Evolutionary conservation across 2,113 vertebrate genomes (phyloP), one percentile per base, ranked within the genome.

Genomic region (Cottus gobio): DNA sequence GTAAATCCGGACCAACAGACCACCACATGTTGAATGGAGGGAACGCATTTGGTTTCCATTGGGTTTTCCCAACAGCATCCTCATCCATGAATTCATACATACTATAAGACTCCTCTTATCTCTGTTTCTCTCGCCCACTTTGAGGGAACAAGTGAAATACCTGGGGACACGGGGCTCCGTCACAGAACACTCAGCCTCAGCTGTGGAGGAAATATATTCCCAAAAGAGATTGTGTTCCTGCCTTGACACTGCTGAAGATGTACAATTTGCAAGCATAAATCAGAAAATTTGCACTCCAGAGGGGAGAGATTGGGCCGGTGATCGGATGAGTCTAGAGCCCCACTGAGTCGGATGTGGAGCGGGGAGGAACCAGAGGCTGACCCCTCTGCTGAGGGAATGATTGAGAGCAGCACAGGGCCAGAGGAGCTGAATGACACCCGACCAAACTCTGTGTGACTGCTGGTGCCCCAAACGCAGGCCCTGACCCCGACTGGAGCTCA

Each of bases 181-280:
- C 58, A 63, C 54, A 81, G 74, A 91, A 85, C 66, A 77, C 68
- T 77, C 83, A 79, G 76, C 54, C 79, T 84, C 75, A 79, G 79
- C 92, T 87, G 90, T 80, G 85, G 83, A 90, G 90, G 86, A 87
- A 92, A 92, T 58, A 1, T 87, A 93, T 95, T 93, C 91, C 91
- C 91, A 75, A 90, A 93, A 91, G 89, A 88, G 89, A 93, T 89
- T 91, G 91, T 61, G 82, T 90, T 88, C 86, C 81, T 91, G 91
- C 91, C 83, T 89, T 92, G 82, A 90, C 89, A 80, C 87, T 50
- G 84, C 85, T 90, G 83, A 88, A 86, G 71, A 92, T 91, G 85
- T 90, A 85, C 90, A 89, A 89, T 88, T 92, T 93, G 89, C 92
- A 93, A 89, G 89, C 84, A 83, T 85, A 91, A 87, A 92, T 91